Base-by-base conservation (phyloP, 2,888 invertebrate genomes). In the Morpho deidamia region DNA sequence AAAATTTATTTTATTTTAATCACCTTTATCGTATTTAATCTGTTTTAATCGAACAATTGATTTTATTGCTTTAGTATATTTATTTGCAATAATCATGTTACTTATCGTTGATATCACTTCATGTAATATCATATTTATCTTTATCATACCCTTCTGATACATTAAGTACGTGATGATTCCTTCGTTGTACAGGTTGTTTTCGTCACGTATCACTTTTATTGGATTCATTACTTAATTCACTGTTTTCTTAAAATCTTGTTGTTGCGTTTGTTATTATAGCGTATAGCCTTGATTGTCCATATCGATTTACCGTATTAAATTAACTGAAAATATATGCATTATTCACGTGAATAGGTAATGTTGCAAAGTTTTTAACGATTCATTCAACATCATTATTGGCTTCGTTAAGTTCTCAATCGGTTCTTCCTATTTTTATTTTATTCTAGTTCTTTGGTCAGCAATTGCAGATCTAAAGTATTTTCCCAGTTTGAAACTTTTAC, bases 101-200 rank as follows among this genome's bases (percentile, higher is more conserved):
- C 63, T 72, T 71, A 64, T 68, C 59, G 59, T 38, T 63, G 55
- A 62, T 74, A 77, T 74, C 70, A 47, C 53, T 61, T 60, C 60
- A 63, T 68, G 65, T 66, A 64, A 65, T 73, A 77, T 80, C 75
- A 57, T 63, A 68, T 68, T 68, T 73, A 66, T 68, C 65, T 48
- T 68, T 76, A 72, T 78, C 73, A 37, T 48, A 52, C 47, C 57
- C 55, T 65, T 60, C 42, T 47, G 42, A 35, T 58, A 60, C 68
- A 64, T 66, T 58, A 62, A 69, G 67, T 70, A 66, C 65, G 67
- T 65, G 71, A 69, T 70, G 68, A 64, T 72, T 69, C 64, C 57
- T 62, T 64, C 60, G 62, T 64, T 65, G 69, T 62, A 61, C 60
- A 59, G 55, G 53, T 50, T 55, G 46, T 14, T 52, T 43, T 12